Conservation (phyloP, 2,888 invertebrate genomes). For the Torymus auratus region DNA sequence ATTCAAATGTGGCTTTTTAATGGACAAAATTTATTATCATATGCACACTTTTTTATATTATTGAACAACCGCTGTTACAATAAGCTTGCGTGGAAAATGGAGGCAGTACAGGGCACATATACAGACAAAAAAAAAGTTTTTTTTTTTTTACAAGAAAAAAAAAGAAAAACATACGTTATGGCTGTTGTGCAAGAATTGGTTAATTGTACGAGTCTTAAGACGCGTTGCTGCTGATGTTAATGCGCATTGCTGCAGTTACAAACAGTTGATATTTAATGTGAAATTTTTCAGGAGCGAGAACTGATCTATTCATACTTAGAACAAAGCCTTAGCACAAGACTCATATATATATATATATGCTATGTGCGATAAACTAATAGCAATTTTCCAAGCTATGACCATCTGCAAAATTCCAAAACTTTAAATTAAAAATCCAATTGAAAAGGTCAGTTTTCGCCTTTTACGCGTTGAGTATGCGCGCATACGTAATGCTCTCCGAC, state of each 20-base stretch:
- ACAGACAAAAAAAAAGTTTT: neutral
- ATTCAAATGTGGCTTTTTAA: slow-evolving; percentile 53
- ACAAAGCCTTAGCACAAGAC: too few relatives aligned
- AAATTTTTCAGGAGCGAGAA: slow-evolving; percentile 44
- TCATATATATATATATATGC: too few relatives aligned
- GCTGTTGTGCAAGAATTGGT: slow-evolving; percentile 55
- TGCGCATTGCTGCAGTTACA: slow-evolving; percentile 44
- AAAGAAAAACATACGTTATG: slow-evolving; percentile 44
- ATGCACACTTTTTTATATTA: slow-evolving; percentile 32
- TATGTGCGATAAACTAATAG: too few relatives aligned
- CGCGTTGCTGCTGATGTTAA: slow-evolving; percentile 57
- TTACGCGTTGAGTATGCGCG: neutral
- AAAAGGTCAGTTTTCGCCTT: slow-evolving; percentile 43
- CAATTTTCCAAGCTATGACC: too few relatives aligned
- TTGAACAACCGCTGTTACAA: slow-evolving; percentile 55
- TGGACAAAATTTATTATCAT: slow-evolving; percentile 49
- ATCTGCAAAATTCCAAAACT: too few relatives aligned
- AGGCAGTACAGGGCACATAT: neutral
- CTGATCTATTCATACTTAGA: slow-evolving; percentile 23
- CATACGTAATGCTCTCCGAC: slow-evolving; percentile 7
- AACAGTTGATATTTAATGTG: slow-evolving; percentile 14
- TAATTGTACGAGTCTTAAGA: slow-evolving; percentile 53
- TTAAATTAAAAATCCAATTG: neutral
- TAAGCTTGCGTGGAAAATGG: slow-evolving; percentile 57
- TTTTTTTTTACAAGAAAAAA: neutral